Conservation (phyloP, 1,140 invertebrate genomes). For the Paracyclopina nana region DNA sequence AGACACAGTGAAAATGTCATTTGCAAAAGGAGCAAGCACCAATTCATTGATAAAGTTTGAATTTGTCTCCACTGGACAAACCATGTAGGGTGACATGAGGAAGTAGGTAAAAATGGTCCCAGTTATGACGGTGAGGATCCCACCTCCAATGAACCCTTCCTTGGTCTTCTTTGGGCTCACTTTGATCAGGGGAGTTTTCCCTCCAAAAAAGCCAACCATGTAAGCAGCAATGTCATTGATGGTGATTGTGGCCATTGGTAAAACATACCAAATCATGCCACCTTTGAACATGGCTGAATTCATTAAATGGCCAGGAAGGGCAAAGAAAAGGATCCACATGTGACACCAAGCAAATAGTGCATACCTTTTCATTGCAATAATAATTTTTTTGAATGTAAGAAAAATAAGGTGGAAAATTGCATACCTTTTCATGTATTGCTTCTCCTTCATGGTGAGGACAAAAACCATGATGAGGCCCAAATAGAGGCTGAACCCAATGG, state of each 20-base stretch:
- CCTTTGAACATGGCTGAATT: conserved; percentile 48
- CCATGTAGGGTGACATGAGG: background rate
- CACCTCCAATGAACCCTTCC: conserved; percentile 17
- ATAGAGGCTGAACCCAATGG: too few relatives aligned
- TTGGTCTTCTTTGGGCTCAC: conserved; percentile 88
- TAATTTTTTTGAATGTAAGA: too few relatives aligned
- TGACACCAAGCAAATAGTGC: conserved; percentile 98
- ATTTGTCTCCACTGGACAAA: conserved; percentile 17
- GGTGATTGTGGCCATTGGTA: conserved; percentile 95
- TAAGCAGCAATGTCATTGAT: conserved; percentile 99
- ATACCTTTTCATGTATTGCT: too few relatives aligned
- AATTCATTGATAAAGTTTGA: too few relatives aligned
- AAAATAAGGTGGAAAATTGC: too few relatives aligned
- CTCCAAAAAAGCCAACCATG: conserved; percentile 97
- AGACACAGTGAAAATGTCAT: too few relatives aligned
- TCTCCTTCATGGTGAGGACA: too few relatives aligned
- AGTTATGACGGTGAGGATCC: background rate
- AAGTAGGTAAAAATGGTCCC: background rate
- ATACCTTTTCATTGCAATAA: too few relatives aligned
- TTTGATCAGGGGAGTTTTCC: conserved; percentile 91
- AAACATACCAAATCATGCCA: conserved; percentile 53
- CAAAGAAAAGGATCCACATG: conserved; percentile 83
- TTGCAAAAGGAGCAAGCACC: too few relatives aligned
- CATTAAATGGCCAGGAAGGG: conserved; percentile 91
- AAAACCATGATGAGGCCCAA: too few relatives aligned